These are phyloP conservation scores for Anguilla marmorata DNA, from an alignment of 2,797 vertebrate genomes.

Conservation along the genomic window DNA sequence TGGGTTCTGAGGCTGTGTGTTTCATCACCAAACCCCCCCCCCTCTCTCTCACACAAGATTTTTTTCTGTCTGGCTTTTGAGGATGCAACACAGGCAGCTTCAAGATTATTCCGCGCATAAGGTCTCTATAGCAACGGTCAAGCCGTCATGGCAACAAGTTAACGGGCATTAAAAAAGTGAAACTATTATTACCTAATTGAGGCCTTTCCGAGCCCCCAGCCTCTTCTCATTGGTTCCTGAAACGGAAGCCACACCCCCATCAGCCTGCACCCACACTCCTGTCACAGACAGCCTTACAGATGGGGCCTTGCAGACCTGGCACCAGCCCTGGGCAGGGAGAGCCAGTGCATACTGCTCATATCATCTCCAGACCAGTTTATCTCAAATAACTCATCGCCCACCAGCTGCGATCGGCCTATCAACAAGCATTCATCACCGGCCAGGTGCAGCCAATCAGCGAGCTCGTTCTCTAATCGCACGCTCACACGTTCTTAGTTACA, in stretches of 20 bases:
- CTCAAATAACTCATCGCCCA: neutral
- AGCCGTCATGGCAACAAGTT: conserved; percentile 47
- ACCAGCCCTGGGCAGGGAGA: neutral
- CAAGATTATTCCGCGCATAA: conserved; percentile 17
- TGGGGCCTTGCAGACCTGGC: neutral
- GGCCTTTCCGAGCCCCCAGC: neutral
- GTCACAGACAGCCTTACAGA: neutral
- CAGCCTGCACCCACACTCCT: neutral
- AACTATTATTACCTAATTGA: conserved; percentile 36
- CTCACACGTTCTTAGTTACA: neutral
- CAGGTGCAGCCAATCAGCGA: neutral
- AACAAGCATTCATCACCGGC: neutral
- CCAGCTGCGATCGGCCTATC: neutral
- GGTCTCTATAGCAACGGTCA: conserved; percentile 38
- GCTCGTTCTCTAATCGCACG: neutral
- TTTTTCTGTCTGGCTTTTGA: neutral
- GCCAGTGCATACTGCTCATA: neutral
- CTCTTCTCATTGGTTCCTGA: neutral
- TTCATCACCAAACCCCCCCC: too few species aligned
- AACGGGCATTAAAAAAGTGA: conserved; percentile 39
- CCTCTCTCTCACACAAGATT: neutral
- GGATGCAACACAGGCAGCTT: neutral
- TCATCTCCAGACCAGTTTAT: neutral
- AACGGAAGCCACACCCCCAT: neutral
- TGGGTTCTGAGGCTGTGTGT: neutral